Evolutionary conservation across 2,888 invertebrate genomes (phyloP), one percentile per base, ranked within the genome.

Genomic region (Hypomecis atomaria): DNA sequence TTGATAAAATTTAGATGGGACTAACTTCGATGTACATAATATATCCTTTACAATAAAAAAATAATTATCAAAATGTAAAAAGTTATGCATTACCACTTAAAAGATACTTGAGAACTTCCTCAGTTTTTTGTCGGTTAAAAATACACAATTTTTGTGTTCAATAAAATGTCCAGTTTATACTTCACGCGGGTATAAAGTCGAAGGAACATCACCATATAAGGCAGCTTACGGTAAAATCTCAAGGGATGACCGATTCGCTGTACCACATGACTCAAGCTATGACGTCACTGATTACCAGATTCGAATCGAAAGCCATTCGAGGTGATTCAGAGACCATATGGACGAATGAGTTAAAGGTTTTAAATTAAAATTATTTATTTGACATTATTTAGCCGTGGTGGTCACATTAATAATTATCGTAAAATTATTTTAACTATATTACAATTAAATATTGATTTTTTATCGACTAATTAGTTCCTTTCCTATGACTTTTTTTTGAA

Each of bases 301-400:
- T 69, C 56, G 66, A 71, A 67, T 69, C 56, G 66, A 71, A 67
- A 69, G 68, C 60, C 43, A 52, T n/a, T n/a, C n/a, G n/a, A n/a
- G n/a, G 34, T 67, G 73, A 72, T 59, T 67, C 69, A 66, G 48
- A 52, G 40, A 60, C 72, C 71, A 65, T 66, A 58, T 68, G 59
- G 45, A 42, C 1, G 59, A 23, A 56, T 62, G 62, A 64, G 56
- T 62, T 60, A 45, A 63, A 48, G 36, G 10, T 43, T 10, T n/a
- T 49, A 50, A 52, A 43, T 49, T n/a, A 59, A 9, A 6, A 8
- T 37, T 11, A 6, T 37, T 50, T 38, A 36, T 48, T 48, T 0
- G 1, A 23, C 3, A 23, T 23, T 2, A 3, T n/a, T 11, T 43
- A 5, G 43, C 11, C 5, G 10, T n/a, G n/a, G n/a, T n/a, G n/a